Evolutionary conservation across 2,888 invertebrate species (phyloP).

Genomic region (Rhimphoctona megacephalus): DNA sequence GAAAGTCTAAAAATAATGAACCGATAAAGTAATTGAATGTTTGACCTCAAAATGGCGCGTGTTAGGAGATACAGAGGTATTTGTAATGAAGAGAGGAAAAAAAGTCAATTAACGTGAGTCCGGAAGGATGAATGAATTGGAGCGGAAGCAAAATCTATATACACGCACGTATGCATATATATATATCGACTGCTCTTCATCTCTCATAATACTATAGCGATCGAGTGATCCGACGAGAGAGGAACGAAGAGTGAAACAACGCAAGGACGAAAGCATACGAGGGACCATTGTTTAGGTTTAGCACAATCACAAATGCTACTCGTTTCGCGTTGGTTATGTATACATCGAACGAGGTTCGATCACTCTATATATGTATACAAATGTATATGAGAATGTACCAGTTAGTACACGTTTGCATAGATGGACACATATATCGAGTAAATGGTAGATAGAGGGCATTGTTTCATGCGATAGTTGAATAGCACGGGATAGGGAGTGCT

Average conservation of each 20-base stretch:
- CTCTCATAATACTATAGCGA: slow-evolving; percentile 63
- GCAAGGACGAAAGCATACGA: slow-evolving; percentile 54
- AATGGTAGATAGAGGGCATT: slow-evolving; percentile 30
- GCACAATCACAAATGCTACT: slow-evolving; percentile 77
- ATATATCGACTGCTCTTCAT: slow-evolving; percentile 42
- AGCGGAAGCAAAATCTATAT: slow-evolving; percentile 71
- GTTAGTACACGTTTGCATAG: slow-evolving; percentile 19
- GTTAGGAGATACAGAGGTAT: background rate
- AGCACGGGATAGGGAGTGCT: slow-evolving; percentile 8
- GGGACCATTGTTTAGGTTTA: slow-evolving; percentile 78
- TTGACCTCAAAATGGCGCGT: too few relatives aligned
- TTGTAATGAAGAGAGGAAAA: slow-evolving; percentile 56
- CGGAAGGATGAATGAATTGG: slow-evolving; percentile 76
- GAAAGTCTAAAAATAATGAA: too few relatives aligned
- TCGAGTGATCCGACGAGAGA: slow-evolving; percentile 55
- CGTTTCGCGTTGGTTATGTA: slow-evolving; percentile 68
- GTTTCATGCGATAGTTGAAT: slow-evolving; percentile 52
- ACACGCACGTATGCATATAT: slow-evolving; percentile 16
- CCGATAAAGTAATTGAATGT: too few relatives aligned
- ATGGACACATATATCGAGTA: slow-evolving; percentile 24
- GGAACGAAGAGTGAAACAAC: slow-evolving; percentile 56
- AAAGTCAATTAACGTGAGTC: slow-evolving; percentile 75
- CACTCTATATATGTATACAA: background rate
- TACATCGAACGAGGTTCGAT: slow-evolving; percentile 47
- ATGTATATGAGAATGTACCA: slow-evolving; percentile 9